A percentile compares a stretch with the other conserved stretches of the same genome.
Conservation (phyloP, 2,888 invertebrate species). For the Leptopilina drosophilae region DNA sequence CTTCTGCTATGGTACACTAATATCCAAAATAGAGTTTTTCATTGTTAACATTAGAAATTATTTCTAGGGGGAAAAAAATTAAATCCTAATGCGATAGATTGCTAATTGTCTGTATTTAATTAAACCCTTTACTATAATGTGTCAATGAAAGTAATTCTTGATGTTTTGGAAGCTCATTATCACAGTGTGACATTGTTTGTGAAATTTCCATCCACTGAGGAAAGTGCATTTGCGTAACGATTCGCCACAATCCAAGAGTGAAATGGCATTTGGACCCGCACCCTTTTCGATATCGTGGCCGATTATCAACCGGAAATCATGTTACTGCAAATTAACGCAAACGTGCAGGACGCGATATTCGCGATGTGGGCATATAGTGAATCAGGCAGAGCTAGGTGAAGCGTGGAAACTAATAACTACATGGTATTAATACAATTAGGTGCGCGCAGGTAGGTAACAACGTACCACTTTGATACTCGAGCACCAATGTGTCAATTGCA, state of each 20-base stretch:
- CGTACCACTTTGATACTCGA: conserved; percentile 27
- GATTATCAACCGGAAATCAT: conserved; percentile 48
- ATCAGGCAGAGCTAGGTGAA: conserved; percentile 45
- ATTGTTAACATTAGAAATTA: no score
- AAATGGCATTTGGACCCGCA: conserved; percentile 7
- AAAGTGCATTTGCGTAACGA: conserved; percentile 2
- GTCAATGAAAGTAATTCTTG: no score
- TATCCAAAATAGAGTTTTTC: no score
- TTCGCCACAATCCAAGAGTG: neutral
- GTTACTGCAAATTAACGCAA: conserved; percentile 59
- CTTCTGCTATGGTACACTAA: no score
- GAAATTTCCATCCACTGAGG: conserved; percentile 31
- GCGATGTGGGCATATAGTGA: conserved; percentile 19
- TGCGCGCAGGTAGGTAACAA: conserved; percentile 50
- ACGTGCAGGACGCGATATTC: conserved; percentile 49
- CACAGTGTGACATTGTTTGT: neutral
- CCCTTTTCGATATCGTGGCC: conserved; percentile 32
- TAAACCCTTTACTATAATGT: no score
- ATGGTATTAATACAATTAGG: conserved; percentile 62
- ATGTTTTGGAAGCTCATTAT: neutral
- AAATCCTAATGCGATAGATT: no score
- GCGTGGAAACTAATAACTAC: conserved; percentile 60
- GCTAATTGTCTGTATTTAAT: no score
- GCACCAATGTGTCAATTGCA: conserved; percentile 30
- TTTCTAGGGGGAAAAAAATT: no score